Percentiles rank a stretch among this genome's conserved stretches.
Conservation (phyloP, 2,113 vertebrate genomes). For the Grammomys surdaster region DNA sequence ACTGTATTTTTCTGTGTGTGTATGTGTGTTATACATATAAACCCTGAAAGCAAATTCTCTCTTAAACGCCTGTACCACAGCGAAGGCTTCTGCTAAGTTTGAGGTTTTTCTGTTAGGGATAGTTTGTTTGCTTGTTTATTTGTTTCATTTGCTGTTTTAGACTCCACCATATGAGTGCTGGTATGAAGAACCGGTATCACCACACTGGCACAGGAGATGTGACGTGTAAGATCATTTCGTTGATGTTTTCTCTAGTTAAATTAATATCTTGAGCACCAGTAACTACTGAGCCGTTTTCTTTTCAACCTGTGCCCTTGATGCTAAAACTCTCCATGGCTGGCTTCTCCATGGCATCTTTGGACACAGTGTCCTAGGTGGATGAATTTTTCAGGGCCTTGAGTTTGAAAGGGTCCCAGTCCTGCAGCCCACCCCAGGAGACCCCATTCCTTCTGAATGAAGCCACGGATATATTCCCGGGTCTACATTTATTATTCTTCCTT, state of each 20-base stretch:
- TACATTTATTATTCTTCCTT: conserved; percentile 66
- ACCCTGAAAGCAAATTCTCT: neutral
- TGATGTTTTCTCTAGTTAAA: conserved; percentile 26
- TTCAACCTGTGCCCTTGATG: conserved; percentile 50
- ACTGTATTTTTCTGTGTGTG: neutral
- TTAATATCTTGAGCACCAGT: conserved; percentile 41
- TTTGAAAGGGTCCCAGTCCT: conserved; percentile 1
- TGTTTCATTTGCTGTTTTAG: neutral
- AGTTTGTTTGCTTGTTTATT: neutral
- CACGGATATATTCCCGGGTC: neutral
- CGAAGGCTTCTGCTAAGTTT: neutral
- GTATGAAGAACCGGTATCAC: neutral
- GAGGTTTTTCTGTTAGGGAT: neutral
- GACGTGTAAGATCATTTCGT: neutral
- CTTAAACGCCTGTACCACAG: neutral
- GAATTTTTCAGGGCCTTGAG: neutral
- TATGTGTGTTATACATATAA: neutral
- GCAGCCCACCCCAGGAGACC: conserved; percentile 42
- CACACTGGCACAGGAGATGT: neutral
- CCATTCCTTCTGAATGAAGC: conserved; percentile 56
- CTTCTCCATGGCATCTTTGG: neutral
- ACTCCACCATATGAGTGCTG: neutral
- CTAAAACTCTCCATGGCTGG: conserved; percentile 8
- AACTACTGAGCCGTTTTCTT: conserved; percentile 54
- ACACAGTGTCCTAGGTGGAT: neutral